These are phyloP conservation scores for Diabrotica balteata DNA, from an alignment of 2,888 invertebrate genomes.

Conservation along the genomic window DNA sequence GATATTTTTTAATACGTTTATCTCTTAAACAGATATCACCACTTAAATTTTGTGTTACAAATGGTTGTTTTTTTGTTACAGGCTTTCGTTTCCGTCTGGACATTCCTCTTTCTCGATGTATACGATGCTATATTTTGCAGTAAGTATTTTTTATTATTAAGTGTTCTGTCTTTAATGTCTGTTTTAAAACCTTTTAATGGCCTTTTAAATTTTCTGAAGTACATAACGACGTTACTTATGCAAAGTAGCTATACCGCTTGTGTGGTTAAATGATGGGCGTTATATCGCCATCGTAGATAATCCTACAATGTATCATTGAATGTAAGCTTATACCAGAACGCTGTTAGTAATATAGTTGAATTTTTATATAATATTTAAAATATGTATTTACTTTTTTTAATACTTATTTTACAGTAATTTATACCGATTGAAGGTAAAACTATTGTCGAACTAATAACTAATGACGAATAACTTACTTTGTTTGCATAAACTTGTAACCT, in stretches of 20 bases:
- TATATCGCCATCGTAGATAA: neutral
- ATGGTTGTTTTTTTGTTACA: constrained; percentile 50
- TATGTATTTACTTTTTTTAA: too few relatives aligned
- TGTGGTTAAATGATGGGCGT: too few relatives aligned
- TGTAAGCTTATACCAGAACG: neutral
- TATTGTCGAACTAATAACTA: too few relatives aligned
- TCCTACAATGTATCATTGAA: neutral
- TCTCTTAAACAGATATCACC: constrained; percentile 6
- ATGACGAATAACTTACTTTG: too few relatives aligned
- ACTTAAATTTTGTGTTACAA: constrained; percentile 14
- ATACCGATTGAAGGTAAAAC: too few relatives aligned
- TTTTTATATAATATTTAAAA: too few relatives aligned
- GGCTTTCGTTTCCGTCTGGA: constrained; percentile 89
- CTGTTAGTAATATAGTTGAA: too few relatives aligned
- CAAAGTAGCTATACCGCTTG: too few relatives aligned
- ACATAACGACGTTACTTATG: constrained; percentile 13
- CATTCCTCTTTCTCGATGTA: constrained; percentile 91
- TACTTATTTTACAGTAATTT: too few relatives aligned
- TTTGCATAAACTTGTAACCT: too few relatives aligned
- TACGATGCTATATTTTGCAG: constrained; percentile 84
- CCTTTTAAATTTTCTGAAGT: constrained; percentile 17
- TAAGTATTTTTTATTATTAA: constrained; percentile 63
- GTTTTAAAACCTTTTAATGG: constrained; percentile 5
- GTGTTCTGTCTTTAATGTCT: constrained; percentile 1
- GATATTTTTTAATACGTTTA: too few relatives aligned